Evolutionary conservation across 2,888 invertebrate genomes (phyloP).

Genomic region (Microdon myrmicae): DNA sequence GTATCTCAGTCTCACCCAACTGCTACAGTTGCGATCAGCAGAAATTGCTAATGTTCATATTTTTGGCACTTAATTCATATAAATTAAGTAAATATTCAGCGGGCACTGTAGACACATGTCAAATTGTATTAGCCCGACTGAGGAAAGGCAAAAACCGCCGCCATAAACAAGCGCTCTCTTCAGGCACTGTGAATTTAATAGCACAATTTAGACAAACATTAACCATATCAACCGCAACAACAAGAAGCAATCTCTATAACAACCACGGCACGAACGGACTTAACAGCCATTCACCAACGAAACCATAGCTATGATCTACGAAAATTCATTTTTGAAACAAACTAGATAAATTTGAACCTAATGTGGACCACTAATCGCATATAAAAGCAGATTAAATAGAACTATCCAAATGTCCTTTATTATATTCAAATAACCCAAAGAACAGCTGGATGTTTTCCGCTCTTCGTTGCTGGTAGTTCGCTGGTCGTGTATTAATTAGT

Average conservation of each 20-base stretch:
- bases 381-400: not conserved
- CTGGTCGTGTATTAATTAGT: slow-evolving; percentile 30
- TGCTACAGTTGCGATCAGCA: slow-evolving; percentile 2
- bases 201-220: no score
- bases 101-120: slow-evolving; percentile 50
- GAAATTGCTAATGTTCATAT: slow-evolving; percentile 48
- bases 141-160: slow-evolving; percentile 39
- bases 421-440: slow-evolving; percentile 12
- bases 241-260: not conserved
- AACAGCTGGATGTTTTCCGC: no score
- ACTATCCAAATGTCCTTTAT: slow-evolving; percentile 6
- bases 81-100: slow-evolving; percentile 53
- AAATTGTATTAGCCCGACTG: slow-evolving; percentile 43
- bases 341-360: slow-evolving; percentile 3
- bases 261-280: no score
- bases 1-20: slow-evolving; percentile 28
- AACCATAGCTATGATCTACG: slow-evolving; percentile 17
- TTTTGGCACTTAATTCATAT: slow-evolving; percentile 54
- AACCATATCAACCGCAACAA: slow-evolving; percentile 4
- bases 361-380: no score
- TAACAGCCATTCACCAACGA: not conserved
- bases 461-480: slow-evolving; percentile 33
- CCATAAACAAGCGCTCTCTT: slow-evolving; percentile 38
- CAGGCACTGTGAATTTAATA: slow-evolving; percentile 17
- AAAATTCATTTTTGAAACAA: slow-evolving; percentile 29